Percentiles rank a stretch among this genome's conserved stretches.
phyloP scores from a whole-genome alignment of 1,140 invertebrate genomes.

The Macrostomum lignano region DNA sequence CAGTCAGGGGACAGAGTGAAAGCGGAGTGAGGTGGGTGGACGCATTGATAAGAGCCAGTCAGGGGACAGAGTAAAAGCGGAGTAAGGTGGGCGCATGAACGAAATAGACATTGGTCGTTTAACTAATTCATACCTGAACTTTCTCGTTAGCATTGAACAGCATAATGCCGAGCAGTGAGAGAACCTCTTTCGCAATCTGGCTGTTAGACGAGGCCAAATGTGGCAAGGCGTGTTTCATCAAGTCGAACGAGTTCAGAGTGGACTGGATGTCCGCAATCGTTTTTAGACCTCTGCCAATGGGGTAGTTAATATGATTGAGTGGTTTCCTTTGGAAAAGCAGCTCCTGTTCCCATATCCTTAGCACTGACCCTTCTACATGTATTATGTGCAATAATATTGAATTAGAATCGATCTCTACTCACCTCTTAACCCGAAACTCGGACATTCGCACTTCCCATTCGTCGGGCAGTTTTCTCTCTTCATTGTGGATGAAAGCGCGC shows the following conservation, averaged over 20 bases:
- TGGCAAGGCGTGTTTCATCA: conserved; percentile 18
- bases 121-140: conserved; percentile 16
- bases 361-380: no score
- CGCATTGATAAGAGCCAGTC: no score
- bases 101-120: no score
- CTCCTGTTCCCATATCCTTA: no score
- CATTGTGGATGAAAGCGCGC: background rate
- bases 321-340: no score
- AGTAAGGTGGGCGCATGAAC: no score
- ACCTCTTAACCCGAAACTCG: background rate
- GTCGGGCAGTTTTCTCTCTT: conserved; percentile 1
- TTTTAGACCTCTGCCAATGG: conserved; percentile 9
- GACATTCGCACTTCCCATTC: conserved; percentile 1
- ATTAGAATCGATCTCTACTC: no score
- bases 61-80: no score
- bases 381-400: no score
- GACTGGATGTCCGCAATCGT: conserved; percentile 18
- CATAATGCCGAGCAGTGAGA: conserved; percentile 23
- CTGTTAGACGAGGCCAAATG: conserved; percentile 21
- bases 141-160: conserved; percentile 26
- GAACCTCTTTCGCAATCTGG: conserved; percentile 18
- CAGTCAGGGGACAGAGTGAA: no score
- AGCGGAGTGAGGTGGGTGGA: no score
- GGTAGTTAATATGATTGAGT: no score
- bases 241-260: conserved; percentile 16